Conservation (phyloP, 1,140 invertebrate genomes). For the Drosophila sucinea region DNA sequence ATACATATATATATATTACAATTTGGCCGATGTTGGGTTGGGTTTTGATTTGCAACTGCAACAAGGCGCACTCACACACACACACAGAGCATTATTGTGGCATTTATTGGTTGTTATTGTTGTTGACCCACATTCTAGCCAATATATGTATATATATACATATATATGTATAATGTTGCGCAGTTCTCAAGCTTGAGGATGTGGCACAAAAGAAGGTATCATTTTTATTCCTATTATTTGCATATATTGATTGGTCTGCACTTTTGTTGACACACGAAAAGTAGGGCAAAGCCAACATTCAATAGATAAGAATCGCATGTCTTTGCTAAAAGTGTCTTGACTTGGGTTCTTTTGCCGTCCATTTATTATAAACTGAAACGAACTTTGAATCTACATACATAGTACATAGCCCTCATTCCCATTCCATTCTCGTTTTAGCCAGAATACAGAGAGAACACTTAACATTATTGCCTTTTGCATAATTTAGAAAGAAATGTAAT, state of each 20-base stretch:
- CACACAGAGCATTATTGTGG: constrained; percentile 58
- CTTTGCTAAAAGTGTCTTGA: background rate
- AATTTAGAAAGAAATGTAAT: no score
- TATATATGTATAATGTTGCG: no score
- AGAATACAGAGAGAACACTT: no score
- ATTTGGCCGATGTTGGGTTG: constrained; percentile 51
- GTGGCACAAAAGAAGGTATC: constrained; percentile 40
- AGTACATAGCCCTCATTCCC: background rate
- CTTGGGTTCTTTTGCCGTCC: background rate
- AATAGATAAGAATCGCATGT: background rate
- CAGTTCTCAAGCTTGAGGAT: constrained; percentile 31
- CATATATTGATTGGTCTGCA: constrained; percentile 32
- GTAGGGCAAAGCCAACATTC: constrained; percentile 17
- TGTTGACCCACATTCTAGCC: constrained; percentile 77
- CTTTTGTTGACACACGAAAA: constrained; percentile 18
- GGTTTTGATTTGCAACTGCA: constrained; percentile 60
- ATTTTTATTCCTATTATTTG: constrained; percentile 37
- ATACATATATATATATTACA: background rate
- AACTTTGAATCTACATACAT: background rate
- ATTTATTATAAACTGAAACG: background rate
- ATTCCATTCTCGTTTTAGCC: background rate
- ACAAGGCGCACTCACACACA: constrained; percentile 30
- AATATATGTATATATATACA: constrained; percentile 49
- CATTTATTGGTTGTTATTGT: constrained; percentile 77
- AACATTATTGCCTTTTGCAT: no score